These are phyloP conservation scores for Aleiodes testaceus DNA, from an alignment of 2,888 invertebrate genomes.

Conservation along the genomic window DNA sequence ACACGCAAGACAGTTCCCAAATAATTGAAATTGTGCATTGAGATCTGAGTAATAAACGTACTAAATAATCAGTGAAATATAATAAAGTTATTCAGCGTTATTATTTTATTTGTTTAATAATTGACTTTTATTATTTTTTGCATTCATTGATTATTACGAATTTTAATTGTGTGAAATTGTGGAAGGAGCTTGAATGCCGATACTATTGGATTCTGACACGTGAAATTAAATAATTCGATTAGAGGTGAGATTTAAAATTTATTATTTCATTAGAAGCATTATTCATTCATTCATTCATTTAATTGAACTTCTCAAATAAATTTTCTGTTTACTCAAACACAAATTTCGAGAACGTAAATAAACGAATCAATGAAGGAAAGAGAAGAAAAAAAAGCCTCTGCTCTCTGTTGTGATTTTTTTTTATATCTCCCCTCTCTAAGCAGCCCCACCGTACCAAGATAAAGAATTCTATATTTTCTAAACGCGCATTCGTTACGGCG, in stretches of 20 bases:
- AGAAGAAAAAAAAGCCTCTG: background rate
- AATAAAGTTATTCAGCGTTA: too few species aligned
- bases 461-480: constrained; percentile 9
- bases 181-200: background rate
- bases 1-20: background rate
- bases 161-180: constrained; percentile 10
- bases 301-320: background rate
- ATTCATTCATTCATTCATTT: background rate
- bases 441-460: too few species aligned
- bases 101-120: too few species aligned
- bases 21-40: too few species aligned
- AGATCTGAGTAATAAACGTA: too few species aligned
- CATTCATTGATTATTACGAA: background rate
- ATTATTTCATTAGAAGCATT: too few species aligned
- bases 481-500: constrained; percentile 58
- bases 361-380: background rate
- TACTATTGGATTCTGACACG: constrained; percentile 4
- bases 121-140: background rate
- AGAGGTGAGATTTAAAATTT: background rate
- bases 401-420: background rate
- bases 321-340: background rate
- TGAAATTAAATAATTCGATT: background rate
- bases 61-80: too few species aligned
- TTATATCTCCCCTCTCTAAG: background rate
- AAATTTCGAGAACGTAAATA: background rate